Evolutionary conservation across 2,888 invertebrate genomes (phyloP).

Genomic region (Watsonalla cultraria): DNA sequence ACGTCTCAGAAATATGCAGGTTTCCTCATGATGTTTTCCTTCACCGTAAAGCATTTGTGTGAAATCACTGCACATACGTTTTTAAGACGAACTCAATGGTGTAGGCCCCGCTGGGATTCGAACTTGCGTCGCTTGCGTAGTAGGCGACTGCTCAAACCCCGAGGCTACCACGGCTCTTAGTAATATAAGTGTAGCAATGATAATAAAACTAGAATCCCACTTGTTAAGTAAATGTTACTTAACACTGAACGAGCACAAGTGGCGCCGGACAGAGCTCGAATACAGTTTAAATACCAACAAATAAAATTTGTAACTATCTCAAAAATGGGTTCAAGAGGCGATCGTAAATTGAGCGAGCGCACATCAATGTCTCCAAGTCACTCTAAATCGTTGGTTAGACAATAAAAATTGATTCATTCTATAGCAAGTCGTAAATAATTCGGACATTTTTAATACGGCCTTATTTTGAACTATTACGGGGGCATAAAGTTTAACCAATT

Average conservation of each 20-base stretch:
- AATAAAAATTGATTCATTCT: constrained; percentile 64
- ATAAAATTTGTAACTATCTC: constrained; percentile 43
- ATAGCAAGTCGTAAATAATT: constrained; percentile 55
- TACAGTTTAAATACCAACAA: constrained; percentile 36
- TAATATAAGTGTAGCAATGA: no score
- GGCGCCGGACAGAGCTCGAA: constrained; percentile 30
- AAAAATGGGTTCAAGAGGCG: constrained; percentile 63
- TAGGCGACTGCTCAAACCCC: no score
- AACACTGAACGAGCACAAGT: constrained; percentile 14
- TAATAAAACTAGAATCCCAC: not conserved
- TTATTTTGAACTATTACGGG: constrained; percentile 71
- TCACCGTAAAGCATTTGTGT: no score
- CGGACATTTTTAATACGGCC: constrained; percentile 63
- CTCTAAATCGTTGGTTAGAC: constrained; percentile 47
- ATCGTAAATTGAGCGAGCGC: constrained; percentile 51
- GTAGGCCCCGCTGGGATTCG: no score
- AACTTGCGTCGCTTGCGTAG: no score
- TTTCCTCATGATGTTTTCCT: no score
- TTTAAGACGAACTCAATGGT: no score
- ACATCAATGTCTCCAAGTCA: constrained; percentile 54
- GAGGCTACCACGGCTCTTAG: no score
- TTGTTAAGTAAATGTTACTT: not conserved
- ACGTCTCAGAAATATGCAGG: no score
- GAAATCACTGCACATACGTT: no score
- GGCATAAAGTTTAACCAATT: constrained; percentile 54